A percentile compares a stretch with the other conserved stretches of the same genome.
Evolutionary conservation across 2,113 vertebrate genomes (phyloP).

Genomic region (Forbesichthys agassizii): DNA sequence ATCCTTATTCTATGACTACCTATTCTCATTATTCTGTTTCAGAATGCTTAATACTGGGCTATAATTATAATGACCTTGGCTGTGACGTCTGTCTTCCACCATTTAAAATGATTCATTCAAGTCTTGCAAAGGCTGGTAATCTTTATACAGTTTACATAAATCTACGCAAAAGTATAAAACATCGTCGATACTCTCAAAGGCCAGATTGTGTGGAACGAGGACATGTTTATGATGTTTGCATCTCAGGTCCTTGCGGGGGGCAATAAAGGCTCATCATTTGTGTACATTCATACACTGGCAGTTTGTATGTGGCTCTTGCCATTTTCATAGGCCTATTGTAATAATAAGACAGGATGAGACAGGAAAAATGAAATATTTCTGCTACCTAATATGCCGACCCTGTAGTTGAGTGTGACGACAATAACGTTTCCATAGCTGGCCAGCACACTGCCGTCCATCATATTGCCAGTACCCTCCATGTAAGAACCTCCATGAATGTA

Average conservation of each 20-base stretch:
- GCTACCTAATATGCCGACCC: slow-evolving; percentile 94
- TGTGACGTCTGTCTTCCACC: slow-evolving; percentile 25
- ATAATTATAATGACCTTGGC: slow-evolving; percentile 55
- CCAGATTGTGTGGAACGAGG: slow-evolving; percentile 25
- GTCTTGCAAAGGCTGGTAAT: slow-evolving; percentile 33
- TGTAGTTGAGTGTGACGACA: slow-evolving; percentile 97
- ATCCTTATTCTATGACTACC: slow-evolving; percentile 37
- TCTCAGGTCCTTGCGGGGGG: slow-evolving; percentile 23
- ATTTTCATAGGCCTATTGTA: slow-evolving; percentile 43
- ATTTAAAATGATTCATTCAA: slow-evolving; percentile 43
- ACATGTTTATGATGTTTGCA: slow-evolving; percentile 32
- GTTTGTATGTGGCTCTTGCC: neutral
- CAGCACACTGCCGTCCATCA: slow-evolving; percentile 95
- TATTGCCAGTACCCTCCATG: slow-evolving; percentile 98
- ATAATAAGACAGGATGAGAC: neutral
- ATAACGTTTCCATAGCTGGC: slow-evolving; percentile 98
- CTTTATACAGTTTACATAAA: slow-evolving; percentile 44
- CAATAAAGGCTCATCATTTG: slow-evolving; percentile 17
- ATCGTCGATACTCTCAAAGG: slow-evolving; percentile 28
- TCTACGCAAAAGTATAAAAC: slow-evolving; percentile 31
- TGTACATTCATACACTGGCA: neutral
- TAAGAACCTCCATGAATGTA: slow-evolving; percentile 97
- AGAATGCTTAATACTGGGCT: slow-evolving; percentile 47
- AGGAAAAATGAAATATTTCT: slow-evolving; percentile 6
- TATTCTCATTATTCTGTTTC: slow-evolving; percentile 43